Evolutionary conservation across 2,113 vertebrate species (phyloP).

Genomic region (Tychaedon coryphoeus): DNA sequence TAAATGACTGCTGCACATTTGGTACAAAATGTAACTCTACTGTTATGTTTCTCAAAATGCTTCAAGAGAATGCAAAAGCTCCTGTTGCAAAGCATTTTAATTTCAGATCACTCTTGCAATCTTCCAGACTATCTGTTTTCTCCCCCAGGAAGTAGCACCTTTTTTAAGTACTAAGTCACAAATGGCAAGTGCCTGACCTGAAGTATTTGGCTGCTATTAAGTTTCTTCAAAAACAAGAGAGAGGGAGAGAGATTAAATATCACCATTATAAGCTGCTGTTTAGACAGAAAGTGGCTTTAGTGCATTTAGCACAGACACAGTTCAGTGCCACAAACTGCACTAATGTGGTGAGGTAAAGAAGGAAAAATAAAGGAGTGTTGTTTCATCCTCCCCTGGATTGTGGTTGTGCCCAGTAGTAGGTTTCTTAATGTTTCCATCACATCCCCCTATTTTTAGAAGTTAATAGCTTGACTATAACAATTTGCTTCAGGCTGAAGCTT

Average conservation of each 20-base stretch:
- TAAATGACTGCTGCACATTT: background rate
- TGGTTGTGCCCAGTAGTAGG: slow-evolving; percentile 29
- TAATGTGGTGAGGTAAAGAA: background rate
- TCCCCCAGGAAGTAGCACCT: background rate
- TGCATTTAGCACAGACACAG: background rate
- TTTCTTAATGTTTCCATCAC: slow-evolving; percentile 67
- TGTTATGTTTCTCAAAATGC: background rate
- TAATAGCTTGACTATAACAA: slow-evolving; percentile 71
- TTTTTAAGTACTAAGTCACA: background rate
- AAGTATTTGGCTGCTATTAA: background rate
- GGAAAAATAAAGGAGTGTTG: background rate
- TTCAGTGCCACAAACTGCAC: background rate
- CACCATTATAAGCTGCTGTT: background rate
- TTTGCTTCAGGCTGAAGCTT: slow-evolving; percentile 72
- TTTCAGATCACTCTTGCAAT: slow-evolving; percentile 19
- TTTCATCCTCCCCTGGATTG: slow-evolving; percentile 10
- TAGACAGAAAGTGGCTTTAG: background rate
- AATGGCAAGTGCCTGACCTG: background rate
- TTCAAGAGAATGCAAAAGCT: slow-evolving; percentile 6
- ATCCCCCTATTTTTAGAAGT: slow-evolving; percentile 71
- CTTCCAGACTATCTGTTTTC: background rate
- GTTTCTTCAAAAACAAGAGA: background rate
- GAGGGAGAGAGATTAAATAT: background rate
- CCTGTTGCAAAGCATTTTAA: background rate
- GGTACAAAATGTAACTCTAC: background rate